phyloP scores from a whole-genome alignment of 2,113 vertebrate genomes.

The Lipophrys pholis region DNA sequence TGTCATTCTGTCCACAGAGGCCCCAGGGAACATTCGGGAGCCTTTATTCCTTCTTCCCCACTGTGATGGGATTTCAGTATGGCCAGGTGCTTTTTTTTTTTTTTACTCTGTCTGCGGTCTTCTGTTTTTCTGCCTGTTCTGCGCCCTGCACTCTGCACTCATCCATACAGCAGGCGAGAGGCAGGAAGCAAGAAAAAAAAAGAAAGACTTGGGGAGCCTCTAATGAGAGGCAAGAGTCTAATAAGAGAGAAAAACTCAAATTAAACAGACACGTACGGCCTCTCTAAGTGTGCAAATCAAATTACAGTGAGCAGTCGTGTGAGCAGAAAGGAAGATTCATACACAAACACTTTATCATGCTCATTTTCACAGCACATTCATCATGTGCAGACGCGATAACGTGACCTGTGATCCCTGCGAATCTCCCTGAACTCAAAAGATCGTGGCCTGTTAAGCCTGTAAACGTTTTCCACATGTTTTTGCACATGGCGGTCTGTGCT shows the following conservation, averaged over 20 bases:
- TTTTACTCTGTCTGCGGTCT: slow-evolving; percentile 4
- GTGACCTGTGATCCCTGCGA: slow-evolving; percentile 60
- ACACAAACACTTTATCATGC: slow-evolving; percentile 44
- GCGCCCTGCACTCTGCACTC: slow-evolving; percentile 33
- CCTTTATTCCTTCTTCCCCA: slow-evolving; percentile 65
- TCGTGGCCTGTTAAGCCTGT: slow-evolving; percentile 68
- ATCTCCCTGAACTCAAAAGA: slow-evolving; percentile 65
- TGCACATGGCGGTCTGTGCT: slow-evolving; percentile 52
- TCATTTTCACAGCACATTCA: slow-evolving; percentile 71
- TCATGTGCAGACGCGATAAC: slow-evolving; percentile 78
- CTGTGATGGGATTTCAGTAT: slow-evolving; percentile 73
- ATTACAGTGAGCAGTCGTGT: slow-evolving; percentile 14
- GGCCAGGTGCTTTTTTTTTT: slow-evolving; percentile 61
- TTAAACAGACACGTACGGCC: neutral
- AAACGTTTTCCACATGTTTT: slow-evolving; percentile 82
- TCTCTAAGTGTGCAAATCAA: slow-evolving; percentile 14
- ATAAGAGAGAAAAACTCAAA: neutral
- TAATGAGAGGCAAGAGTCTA: slow-evolving; percentile 15
- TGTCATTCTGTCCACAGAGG: slow-evolving; percentile 56
- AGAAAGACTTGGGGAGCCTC: neutral
- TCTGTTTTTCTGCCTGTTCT: slow-evolving; percentile 32
- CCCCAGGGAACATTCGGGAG: slow-evolving; percentile 60
- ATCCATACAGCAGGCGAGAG: slow-evolving; percentile 21
- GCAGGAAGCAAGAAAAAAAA: slow-evolving; percentile 1
- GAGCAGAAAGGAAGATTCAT: slow-evolving; percentile 13